phyloP scores from a whole-genome alignment of 2,797 vertebrate species.

The Triplophysa yarkandensis region DNA sequence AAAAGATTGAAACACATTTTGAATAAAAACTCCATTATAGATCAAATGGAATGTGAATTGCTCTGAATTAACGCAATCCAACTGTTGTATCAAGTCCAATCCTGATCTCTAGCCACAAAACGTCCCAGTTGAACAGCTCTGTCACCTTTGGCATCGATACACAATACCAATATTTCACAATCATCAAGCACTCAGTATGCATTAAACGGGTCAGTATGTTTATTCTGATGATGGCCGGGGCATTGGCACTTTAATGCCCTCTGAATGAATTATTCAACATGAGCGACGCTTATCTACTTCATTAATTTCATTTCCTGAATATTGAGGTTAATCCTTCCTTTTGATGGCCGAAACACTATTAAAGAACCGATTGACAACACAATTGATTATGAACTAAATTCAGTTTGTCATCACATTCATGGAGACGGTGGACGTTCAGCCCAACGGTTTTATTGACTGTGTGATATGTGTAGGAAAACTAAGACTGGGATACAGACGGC shows the following conservation, averaged over 20 bases:
- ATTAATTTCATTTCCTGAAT: slow-evolving; percentile 50
- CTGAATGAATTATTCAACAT: slow-evolving; percentile 40
- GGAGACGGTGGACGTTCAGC: slow-evolving; percentile 16
- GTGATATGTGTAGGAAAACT: neutral
- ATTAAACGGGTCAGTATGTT: slow-evolving; percentile 26
- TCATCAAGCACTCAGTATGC: neutral
- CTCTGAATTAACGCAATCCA: too few species aligned
- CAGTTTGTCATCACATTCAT: slow-evolving; percentile 16
- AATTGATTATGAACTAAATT: slow-evolving; percentile 40
- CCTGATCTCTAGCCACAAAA: neutral
- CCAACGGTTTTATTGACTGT: neutral
- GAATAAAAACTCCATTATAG: neutral
- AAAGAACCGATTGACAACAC: slow-evolving; percentile 39
- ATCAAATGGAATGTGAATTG: too few species aligned
- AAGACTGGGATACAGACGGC: neutral
- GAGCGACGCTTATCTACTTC: slow-evolving; percentile 40
- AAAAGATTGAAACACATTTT: neutral
- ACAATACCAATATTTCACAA: slow-evolving; percentile 12
- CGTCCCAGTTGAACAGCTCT: slow-evolving; percentile 17
- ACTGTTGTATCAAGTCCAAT: neutral
- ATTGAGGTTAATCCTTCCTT: slow-evolving; percentile 49
- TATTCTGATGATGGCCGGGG: slow-evolving; percentile 32
- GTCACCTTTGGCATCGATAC: neutral
- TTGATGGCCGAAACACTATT: slow-evolving; percentile 30
- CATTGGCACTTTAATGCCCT: slow-evolving; percentile 15